Evolutionary conservation across 37 sponge, comb jelly and placozoan species (phyloP).

Genomic region (Eunapius fragilis): DNA sequence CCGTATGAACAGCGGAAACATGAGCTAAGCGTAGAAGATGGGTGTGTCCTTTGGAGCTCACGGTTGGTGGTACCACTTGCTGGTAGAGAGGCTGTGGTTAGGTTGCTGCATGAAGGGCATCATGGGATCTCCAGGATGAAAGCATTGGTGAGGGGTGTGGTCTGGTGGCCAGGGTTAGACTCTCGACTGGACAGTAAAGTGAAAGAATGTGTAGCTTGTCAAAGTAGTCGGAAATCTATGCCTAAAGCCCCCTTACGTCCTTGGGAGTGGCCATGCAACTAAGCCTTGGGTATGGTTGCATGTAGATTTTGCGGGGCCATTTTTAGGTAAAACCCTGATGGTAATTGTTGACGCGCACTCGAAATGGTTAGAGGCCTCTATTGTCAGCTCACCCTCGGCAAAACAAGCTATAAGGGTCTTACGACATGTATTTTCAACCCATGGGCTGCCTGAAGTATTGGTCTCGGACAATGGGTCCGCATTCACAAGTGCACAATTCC

Average conservation of each 20-base stretch:
- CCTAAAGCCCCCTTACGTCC: constrained; percentile 16
- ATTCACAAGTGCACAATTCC: too few species aligned
- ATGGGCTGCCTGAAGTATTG: too few species aligned
- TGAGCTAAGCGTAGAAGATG: constrained; percentile 26
- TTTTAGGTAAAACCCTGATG: constrained; percentile 22
- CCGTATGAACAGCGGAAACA: not conserved
- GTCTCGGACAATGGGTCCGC: too few species aligned
- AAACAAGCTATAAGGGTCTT: too few species aligned
- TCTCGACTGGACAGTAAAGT: not conserved
- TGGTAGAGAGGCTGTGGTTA: not conserved
- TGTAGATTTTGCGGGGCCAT: constrained; percentile 28
- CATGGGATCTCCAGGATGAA: constrained; percentile 25
- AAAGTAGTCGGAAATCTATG: not conserved
- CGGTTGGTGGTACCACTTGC: not conserved
- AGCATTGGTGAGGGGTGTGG: constrained; percentile 7
- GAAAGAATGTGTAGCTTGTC: not conserved
- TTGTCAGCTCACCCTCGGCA: not conserved
- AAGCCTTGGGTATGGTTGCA: constrained; percentile 29
- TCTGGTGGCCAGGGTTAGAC: constrained; percentile 58
- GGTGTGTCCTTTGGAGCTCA: constrained; percentile 16
- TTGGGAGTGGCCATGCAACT: constrained; percentile 41
- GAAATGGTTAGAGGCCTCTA: constrained; percentile 19
- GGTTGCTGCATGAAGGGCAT: constrained; percentile 23
- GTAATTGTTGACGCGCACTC: constrained; percentile 25
- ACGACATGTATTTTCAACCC: too few species aligned